phyloP scores from a whole-genome alignment of 2,797 vertebrate species.

The Naso thynnoides region DNA sequence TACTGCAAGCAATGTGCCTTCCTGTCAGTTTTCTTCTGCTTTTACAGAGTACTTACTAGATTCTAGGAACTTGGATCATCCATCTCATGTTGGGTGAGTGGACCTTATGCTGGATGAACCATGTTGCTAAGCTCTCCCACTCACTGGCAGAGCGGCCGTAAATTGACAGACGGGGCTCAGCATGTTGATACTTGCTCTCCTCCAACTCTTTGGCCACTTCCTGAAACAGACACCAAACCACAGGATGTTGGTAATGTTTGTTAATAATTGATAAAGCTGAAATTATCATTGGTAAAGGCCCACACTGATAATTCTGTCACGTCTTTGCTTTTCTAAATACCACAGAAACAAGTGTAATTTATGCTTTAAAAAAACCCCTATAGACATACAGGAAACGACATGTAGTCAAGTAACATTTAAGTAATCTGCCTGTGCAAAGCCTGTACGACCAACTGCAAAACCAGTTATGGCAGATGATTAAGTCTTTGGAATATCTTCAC shows the following conservation, averaged over 20 bases:
- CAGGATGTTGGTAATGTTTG: conserved; percentile 23
- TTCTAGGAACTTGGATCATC: conserved; percentile 97
- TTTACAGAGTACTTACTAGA: conserved; percentile 90
- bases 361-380: neutral
- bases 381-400: neutral
- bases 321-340: neutral
- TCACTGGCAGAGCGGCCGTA: conserved; percentile 92
- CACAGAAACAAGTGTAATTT: neutral
- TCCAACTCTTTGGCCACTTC: conserved; percentile 93
- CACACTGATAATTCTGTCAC: neutral
- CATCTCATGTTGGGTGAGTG: conserved; percentile 96
- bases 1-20: neutral
- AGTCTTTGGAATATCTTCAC: too few species aligned
- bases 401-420: neutral
- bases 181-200: conserved; percentile 96
- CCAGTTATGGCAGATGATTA: too few species aligned
- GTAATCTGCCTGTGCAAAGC: neutral
- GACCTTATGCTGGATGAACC: conserved; percentile 96
- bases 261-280: conserved; percentile 40
- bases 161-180: conserved; percentile 95
- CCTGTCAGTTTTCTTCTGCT: neutral
- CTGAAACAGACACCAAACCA: conserved; percentile 75
- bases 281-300: neutral
- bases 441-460: neutral
- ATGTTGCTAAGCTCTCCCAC: conserved; percentile 90